Base-by-base conservation (phyloP, 2,113 vertebrate genomes). In the Gasterosteus nipponicus region DNA sequence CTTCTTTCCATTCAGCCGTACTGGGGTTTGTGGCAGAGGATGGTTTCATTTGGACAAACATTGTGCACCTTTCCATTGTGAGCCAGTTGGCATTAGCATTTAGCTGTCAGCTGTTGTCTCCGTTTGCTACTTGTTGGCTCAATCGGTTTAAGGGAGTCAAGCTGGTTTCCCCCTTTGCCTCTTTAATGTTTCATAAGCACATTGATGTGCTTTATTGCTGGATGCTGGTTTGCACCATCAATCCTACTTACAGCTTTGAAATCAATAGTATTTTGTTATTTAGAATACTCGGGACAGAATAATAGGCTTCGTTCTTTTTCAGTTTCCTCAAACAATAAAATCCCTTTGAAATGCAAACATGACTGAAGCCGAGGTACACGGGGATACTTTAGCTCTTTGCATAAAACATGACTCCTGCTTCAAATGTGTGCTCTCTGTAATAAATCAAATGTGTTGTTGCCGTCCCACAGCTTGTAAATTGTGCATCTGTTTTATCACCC, bases 401-500 rank as follows among this genome's bases (percentile, higher is more conserved):
- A 60, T 80, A 69, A 73, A 82, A 75, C 59, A 71, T 49, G 69
- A 68, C 68, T 83, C 54, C 72, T 53, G 35, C 38, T 74, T 77
- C 69, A 71, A 26, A 75, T 82, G 31, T 54, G 42, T 57, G 70
- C 77, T 75, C 38, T 2, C 7, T 38, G 75, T 76, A 73, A 83
- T 85, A 83, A 87, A 74, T 82, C 84, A 83, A n/a, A 72, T 14
- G 73, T 82, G 63, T 54, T 73, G 80, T 73, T 73, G 64, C 61
- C 26, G 58, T 77, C 75, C 59, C 71, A 31, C 63, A 35, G 80
- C 84, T 83, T 86, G 83, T 88, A 90, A 88, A 88, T 86, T 67
- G 71, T 85, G 86, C 68, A 80, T 90, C 86, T 89, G 69, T 71
- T 89, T 87, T 84, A 89, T 86, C 73, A 6, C 61, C 76, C 90